Evolutionary conservation across 2,797 vertebrate genomes (phyloP).

Genomic region (Peromyscus melanophrys): DNA sequence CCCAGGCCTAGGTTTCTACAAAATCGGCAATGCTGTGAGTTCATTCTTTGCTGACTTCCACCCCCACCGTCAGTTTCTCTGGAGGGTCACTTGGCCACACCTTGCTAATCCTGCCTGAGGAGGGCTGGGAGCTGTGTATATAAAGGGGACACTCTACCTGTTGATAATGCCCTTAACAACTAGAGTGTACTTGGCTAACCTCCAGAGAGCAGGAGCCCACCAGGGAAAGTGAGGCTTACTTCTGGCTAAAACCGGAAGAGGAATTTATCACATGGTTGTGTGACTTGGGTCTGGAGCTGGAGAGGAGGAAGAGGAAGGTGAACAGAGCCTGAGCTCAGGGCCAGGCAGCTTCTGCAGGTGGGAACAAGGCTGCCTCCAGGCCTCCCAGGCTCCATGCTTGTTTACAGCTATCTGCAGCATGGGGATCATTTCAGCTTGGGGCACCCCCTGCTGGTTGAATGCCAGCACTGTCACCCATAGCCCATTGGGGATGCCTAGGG

Average conservation of each 20-base stretch:
- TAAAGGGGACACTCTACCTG: neutral
- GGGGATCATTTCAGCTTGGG: constrained; percentile 25
- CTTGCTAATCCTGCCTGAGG: neutral
- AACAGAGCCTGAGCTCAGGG: neutral
- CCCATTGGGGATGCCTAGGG: constrained; percentile 23
- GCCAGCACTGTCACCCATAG: neutral
- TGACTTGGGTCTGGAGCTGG: neutral
- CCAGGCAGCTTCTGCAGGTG: neutral
- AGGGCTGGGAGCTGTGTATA: neutral
- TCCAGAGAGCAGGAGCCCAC: neutral
- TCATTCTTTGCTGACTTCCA: neutral
- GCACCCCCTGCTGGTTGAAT: constrained; percentile 79
- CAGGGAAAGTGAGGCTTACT: neutral
- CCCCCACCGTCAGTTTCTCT: neutral
- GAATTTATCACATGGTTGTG: neutral
- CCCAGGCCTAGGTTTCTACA: neutral
- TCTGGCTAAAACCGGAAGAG: neutral
- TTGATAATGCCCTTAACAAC: neutral
- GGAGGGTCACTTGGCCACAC: neutral
- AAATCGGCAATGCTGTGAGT: neutral
- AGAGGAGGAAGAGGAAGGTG: neutral
- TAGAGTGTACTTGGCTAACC: neutral
- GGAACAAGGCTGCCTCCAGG: neutral
- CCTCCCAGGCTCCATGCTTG: neutral
- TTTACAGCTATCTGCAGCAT: fast-evolving